Evolutionary conservation across 2,888 invertebrate genomes (phyloP).

Genomic region (Cremastinae sp.): DNA sequence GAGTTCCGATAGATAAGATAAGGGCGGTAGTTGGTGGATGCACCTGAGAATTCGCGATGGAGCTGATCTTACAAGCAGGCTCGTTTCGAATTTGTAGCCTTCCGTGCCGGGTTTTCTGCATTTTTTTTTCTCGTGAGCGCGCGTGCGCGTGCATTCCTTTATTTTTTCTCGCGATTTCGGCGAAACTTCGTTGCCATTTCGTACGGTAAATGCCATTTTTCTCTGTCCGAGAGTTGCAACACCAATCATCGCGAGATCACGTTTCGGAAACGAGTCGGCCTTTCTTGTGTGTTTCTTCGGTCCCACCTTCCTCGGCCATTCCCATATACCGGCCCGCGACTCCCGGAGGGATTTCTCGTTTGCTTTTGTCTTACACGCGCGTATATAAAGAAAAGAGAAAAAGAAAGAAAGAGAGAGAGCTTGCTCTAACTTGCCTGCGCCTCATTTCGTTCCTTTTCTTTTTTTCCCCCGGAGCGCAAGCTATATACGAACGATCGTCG

Average conservation of each 20-base stretch:
- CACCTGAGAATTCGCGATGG: slow-evolving; percentile 53
- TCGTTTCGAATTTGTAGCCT: slow-evolving; percentile 43
- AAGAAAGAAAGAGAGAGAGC: slow-evolving; percentile 22
- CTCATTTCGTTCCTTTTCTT: slow-evolving; percentile 53
- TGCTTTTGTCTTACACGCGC: slow-evolving; percentile 56
- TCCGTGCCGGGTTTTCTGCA: slow-evolving; percentile 27
- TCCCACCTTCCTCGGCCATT: slow-evolving; percentile 14
- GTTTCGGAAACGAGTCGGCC: slow-evolving; percentile 62
- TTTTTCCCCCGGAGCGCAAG: slow-evolving; percentile 36
- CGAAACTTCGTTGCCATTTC: slow-evolving; percentile 56
- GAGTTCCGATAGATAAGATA: slow-evolving; percentile 44
- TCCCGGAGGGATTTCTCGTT: slow-evolving; percentile 49
- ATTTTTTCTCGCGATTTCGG: slow-evolving; percentile 43
- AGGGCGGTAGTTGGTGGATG: slow-evolving; percentile 22
- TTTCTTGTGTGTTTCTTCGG: slow-evolving; percentile 59
- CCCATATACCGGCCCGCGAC: slow-evolving; percentile 38
- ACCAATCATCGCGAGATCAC: slow-evolving; percentile 64
- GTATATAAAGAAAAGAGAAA: too few species aligned
- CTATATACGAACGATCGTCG: slow-evolving; percentile 71
- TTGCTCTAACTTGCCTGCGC: slow-evolving; percentile 22
- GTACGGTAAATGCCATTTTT: slow-evolving; percentile 48
- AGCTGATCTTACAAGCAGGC: slow-evolving; percentile 26
- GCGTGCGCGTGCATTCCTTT: neutral
- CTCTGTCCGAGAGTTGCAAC: slow-evolving; percentile 49
- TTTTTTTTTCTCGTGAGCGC: neutral